Evolutionary conservation across 1,140 invertebrate species (phyloP), one percentile per base, ranked within the genome.

Genomic region (Cryptotermes secundus): DNA sequence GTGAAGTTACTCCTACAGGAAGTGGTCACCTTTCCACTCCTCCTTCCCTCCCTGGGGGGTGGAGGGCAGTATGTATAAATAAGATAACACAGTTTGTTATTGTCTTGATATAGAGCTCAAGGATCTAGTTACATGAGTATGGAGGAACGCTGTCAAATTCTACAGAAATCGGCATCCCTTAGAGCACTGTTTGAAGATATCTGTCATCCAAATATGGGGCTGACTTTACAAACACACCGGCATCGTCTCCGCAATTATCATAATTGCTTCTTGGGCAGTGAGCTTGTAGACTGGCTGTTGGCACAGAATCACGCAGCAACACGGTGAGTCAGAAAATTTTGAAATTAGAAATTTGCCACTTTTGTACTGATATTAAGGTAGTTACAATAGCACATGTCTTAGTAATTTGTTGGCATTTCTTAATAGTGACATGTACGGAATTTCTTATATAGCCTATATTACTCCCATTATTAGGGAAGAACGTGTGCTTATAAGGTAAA

Each of bases 241-340:
- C 92, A 95, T 87, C 90, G 93, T 84, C 88, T 95, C 22, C 92
- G 93, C 87, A 95, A 92, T 84, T 94, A 93, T 88, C 89, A 92
- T 72, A 92, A 92, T 85, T 95, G 94, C 87, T 93, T 96, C 87
- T 88, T 93, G 45, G 95, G 95, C 24, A 93, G 91, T 82, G 93
- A 95, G 87, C 88, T 96, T 34, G 94, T 96, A 12, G 94, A 96
- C 87, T 96, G 95, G 95, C 90, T 96, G 79, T 91, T 96, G 81
- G 89, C 90, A 83, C 93, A 95, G 87, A 93, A 94, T 87, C 95
- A 95, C 89, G 94, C 93, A 38, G 90, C 89, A 9, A 90, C 89
- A 42, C 88, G 92, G 94, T 94, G 87, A 86, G 85, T 87, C 7
- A 72, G 45, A 22, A 49, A 49, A 12, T 49, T 49, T 49, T 19